These are phyloP conservation scores for Agrotis segetum DNA, from an alignment of 2,888 invertebrate species.

Conservation along the genomic window DNA sequence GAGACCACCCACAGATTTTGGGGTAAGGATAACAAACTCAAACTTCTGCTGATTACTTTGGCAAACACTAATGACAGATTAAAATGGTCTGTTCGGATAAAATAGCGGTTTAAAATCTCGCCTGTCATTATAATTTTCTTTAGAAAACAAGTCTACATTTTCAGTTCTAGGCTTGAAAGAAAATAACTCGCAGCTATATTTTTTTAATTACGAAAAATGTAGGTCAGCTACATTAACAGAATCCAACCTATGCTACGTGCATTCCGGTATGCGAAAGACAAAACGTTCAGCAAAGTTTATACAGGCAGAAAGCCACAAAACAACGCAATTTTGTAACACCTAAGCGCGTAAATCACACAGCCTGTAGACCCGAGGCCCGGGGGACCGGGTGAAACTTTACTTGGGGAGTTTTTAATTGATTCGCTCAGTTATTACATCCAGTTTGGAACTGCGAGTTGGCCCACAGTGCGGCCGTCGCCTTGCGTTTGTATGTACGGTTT, in stretches of 20 bases:
- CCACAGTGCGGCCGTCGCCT: slow-evolving; percentile 47
- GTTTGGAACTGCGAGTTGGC: slow-evolving; percentile 58
- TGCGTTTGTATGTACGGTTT: slow-evolving; percentile 30
- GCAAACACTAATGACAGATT: slow-evolving; percentile 8
- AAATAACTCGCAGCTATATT: slow-evolving; percentile 26
- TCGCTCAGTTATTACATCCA: slow-evolving; percentile 71
- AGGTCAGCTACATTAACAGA: slow-evolving; percentile 55
- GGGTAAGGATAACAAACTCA: slow-evolving; percentile 25
- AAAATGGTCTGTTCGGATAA: slow-evolving; percentile 1
- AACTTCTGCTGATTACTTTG: slow-evolving; percentile 24
- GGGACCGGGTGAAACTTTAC: slow-evolving; percentile 70
- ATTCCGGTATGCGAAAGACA: slow-evolving; percentile 38
- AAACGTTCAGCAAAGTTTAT: slow-evolving; percentile 62
- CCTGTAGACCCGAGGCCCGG: slow-evolving; percentile 61
- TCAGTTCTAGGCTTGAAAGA: slow-evolving; percentile 25
- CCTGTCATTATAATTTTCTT: slow-evolving; percentile 39
- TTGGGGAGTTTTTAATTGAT: slow-evolving; percentile 80
- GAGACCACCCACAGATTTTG: slow-evolving; percentile 34
- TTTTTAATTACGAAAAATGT: slow-evolving; percentile 54
- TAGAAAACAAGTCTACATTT: slow-evolving; percentile 32
- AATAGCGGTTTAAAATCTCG: slow-evolving; percentile 12
- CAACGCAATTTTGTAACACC: slow-evolving; percentile 65
- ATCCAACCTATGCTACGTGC: slow-evolving; percentile 41
- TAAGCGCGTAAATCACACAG: slow-evolving; percentile 77
- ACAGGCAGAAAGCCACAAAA: slow-evolving; percentile 62